Evolutionary conservation across 1,140 invertebrate genomes (phyloP).

Genomic region (Leptonema lineaticorne): DNA sequence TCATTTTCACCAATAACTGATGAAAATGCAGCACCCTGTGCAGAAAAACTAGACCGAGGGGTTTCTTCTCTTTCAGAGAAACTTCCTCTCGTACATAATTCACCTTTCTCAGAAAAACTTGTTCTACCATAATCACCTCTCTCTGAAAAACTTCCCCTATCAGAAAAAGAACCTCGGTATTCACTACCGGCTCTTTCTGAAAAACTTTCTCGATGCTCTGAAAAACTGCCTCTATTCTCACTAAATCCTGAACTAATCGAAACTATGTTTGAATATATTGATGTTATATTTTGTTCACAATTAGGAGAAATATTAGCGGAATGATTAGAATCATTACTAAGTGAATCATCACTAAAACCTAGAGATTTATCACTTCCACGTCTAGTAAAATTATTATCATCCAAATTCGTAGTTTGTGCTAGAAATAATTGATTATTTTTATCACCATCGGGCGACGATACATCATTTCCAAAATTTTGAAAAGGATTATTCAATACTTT

Average conservation of each 20-base stretch:
- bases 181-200: slow-evolving; percentile 43
- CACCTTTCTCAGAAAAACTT: slow-evolving; percentile 52
- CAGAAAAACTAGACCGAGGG: slow-evolving; percentile 53
- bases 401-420: slow-evolving; percentile 39
- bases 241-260: slow-evolving; percentile 55
- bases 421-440: slow-evolving; percentile 46
- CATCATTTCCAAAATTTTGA: slow-evolving; percentile 32
- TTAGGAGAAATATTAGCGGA: slow-evolving; percentile 53
- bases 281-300: slow-evolving; percentile 54
- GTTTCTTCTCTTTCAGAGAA: slow-evolving; percentile 55
- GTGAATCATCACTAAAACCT: slow-evolving; percentile 66
- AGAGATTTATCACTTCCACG: slow-evolving; percentile 63
- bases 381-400: slow-evolving; percentile 48
- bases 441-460: slow-evolving; percentile 42
- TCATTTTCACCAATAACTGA: slow-evolving; percentile 49
- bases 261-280: slow-evolving; percentile 55
- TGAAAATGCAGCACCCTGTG: slow-evolving; percentile 45
- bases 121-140: slow-evolving; percentile 51
- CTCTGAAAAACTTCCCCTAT: slow-evolving; percentile 54
- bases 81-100: slow-evolving; percentile 48
- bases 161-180: slow-evolving; percentile 47
- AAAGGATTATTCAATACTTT: slow-evolving; percentile 26
- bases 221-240: slow-evolving; percentile 54
- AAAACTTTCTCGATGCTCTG: slow-evolving; percentile 54
- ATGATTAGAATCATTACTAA: slow-evolving; percentile 63